A percentile compares a stretch with the other conserved stretches of the same genome.
Evolutionary conservation across 2,888 invertebrate species (phyloP).

Genomic region (Escarpia spicata): DNA sequence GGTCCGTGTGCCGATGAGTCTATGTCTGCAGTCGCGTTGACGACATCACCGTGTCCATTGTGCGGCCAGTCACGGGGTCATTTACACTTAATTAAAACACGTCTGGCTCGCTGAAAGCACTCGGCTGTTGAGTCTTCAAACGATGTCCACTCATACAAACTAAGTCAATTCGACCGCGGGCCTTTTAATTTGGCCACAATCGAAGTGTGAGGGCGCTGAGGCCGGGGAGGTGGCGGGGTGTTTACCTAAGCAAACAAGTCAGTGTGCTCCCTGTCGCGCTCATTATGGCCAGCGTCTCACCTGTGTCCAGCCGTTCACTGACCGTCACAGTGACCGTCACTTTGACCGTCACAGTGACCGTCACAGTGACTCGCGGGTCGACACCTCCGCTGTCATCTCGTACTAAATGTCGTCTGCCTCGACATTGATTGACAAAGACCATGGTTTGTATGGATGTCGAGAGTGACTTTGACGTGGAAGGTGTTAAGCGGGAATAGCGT

Average conservation of each 20-base stretch:
- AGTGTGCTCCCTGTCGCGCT: conserved; percentile 13
- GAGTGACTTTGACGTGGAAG: conserved; percentile 5
- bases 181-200: conserved; percentile 16
- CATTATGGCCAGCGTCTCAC: not conserved
- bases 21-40: not conserved
- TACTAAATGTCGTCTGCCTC: not conserved
- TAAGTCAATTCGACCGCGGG: conserved; percentile 1
- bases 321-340: not conserved
- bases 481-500: not conserved
- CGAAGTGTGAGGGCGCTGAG: not conserved
- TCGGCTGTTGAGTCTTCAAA: not conserved
- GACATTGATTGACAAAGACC: not conserved
- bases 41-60: not conserved
- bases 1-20: not conserved
- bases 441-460: not conserved
- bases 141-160: not conserved
- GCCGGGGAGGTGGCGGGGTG: not conserved
- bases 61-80: not conserved
- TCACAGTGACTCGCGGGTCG: not conserved
- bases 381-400: conserved; percentile 10
- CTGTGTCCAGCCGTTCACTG: not conserved
- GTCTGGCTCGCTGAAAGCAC: conserved; percentile 12
- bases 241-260: not conserved
- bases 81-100: conserved; percentile 16
- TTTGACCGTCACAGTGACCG: not conserved